Evolutionary conservation across 1,140 invertebrate genomes (phyloP).

Genomic region (Apis florea): DNA sequence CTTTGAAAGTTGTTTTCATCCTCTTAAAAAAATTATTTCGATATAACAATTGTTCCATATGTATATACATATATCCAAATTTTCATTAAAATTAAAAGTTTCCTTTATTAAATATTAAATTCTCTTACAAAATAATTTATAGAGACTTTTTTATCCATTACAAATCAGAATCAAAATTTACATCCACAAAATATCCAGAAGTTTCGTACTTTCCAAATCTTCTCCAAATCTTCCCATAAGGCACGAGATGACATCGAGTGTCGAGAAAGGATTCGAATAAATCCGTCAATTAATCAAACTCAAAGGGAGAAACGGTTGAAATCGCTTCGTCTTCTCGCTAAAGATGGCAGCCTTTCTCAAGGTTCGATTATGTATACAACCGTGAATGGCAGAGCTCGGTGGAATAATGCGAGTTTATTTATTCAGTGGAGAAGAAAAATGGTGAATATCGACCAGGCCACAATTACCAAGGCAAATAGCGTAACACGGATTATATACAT

Average conservation of each 20-base stretch:
- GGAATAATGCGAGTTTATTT: slow-evolving; percentile 33
- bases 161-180: background rate
- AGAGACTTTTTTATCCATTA: too few species aligned
- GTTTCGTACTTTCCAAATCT: too few species aligned
- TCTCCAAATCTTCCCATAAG: rapidly evolving
- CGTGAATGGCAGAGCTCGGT: slow-evolving; percentile 25
- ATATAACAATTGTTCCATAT: too few species aligned
- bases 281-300: background rate
- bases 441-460: slow-evolving; percentile 29
- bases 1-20: too few species aligned
- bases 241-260: too few species aligned
- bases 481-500: slow-evolving; percentile 46
- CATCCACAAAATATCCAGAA: background rate
- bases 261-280: background rate
- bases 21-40: too few species aligned
- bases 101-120: too few species aligned
- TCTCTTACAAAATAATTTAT: too few species aligned
- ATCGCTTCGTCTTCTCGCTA: background rate
- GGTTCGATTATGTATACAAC: slow-evolving; percentile 33
- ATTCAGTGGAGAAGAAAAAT: slow-evolving; percentile 36
- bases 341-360: background rate
- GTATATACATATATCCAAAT: too few species aligned
- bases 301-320: background rate
- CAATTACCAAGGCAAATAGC: slow-evolving; percentile 52
- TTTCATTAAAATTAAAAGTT: too few species aligned